phyloP scores from a whole-genome alignment of 1,140 invertebrate genomes.

The Araneus ventricosus region DNA sequence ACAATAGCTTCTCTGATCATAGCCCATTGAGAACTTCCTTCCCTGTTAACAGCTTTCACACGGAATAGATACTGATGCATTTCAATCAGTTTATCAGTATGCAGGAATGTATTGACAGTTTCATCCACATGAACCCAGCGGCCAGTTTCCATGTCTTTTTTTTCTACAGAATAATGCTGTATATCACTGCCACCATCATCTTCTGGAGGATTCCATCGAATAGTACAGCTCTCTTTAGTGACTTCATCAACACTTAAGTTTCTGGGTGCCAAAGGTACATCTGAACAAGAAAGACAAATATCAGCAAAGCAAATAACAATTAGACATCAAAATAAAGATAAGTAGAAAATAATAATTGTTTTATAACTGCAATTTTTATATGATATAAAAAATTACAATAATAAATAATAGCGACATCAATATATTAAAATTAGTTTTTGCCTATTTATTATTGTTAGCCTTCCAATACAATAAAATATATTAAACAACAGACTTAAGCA shows the following conservation, averaged over 20 bases:
- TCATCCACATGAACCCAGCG: conserved; percentile 95
- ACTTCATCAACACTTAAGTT: conserved; percentile 90
- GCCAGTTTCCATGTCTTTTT: conserved; percentile 97
- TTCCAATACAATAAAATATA: too few relatives aligned
- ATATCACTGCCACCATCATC: conserved; percentile 96
- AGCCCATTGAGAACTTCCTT: conserved; percentile 97
- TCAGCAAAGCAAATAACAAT: too few relatives aligned
- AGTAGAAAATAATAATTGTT: too few relatives aligned
- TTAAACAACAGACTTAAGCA: too few relatives aligned
- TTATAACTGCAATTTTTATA: too few relatives aligned
- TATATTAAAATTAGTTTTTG: too few relatives aligned
- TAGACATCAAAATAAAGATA: too few relatives aligned
- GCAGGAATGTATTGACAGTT: conserved; percentile 91
- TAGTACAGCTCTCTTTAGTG: conserved; percentile 89
- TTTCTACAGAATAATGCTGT: conserved; percentile 94
- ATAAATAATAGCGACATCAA: too few relatives aligned
- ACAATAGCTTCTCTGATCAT: conserved; percentile 92
- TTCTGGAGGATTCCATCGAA: conserved; percentile 93
- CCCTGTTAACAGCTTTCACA: conserved; percentile 98
- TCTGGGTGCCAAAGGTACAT: conserved; percentile 92
- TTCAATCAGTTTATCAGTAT: conserved; percentile 97
- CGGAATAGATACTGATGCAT: conserved; percentile 99
- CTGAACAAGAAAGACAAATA: conserved; percentile 73
- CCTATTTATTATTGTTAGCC: too few relatives aligned
- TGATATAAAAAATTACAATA: too few relatives aligned